A percentile compares a stretch with the other conserved stretches of the same genome.
These are phyloP conservation scores for Oreochromis aureus DNA, from an alignment of 2,113 vertebrate genomes.

Conservation along the genomic window DNA sequence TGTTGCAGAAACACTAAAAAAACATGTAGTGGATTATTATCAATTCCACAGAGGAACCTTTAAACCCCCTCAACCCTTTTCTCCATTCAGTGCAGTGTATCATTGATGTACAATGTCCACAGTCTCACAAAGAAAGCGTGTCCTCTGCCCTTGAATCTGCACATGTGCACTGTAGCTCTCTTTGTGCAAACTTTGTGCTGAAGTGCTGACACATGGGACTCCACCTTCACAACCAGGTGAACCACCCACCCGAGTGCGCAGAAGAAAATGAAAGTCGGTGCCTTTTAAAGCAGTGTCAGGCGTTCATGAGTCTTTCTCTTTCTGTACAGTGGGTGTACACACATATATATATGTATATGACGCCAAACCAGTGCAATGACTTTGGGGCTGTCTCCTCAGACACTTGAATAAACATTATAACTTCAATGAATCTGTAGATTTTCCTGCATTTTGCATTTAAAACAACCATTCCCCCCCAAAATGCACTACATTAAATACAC, in stretches of 20 bases:
- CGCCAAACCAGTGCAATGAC: not conserved
- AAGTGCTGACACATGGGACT: not conserved
- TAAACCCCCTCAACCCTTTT: not conserved
- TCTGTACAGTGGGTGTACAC: not conserved
- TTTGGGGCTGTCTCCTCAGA: not conserved
- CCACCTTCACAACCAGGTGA: constrained; percentile 1
- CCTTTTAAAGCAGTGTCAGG: not conserved
- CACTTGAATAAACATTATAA: not conserved
- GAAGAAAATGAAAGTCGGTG: constrained; percentile 30
- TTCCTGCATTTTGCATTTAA: not conserved
- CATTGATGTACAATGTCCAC: constrained; percentile 1
- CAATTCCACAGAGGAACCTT: not conserved
- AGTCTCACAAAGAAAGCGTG: not conserved
- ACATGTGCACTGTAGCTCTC: not conserved
- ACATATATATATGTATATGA: not conserved
- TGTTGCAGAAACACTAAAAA: not conserved
- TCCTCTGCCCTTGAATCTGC: not conserved
- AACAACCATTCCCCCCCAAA: accelerated
- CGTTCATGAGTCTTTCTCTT: not conserved
- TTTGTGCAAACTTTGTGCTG: not conserved
- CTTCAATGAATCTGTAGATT: not conserved
- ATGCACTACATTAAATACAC: not conserved
- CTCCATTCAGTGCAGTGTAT: not conserved
- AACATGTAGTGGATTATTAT: not conserved
- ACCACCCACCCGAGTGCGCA: not conserved